These are phyloP conservation scores for Corythucha ciliata DNA, from an alignment of 2,888 invertebrate species.

Conservation along the genomic window DNA sequence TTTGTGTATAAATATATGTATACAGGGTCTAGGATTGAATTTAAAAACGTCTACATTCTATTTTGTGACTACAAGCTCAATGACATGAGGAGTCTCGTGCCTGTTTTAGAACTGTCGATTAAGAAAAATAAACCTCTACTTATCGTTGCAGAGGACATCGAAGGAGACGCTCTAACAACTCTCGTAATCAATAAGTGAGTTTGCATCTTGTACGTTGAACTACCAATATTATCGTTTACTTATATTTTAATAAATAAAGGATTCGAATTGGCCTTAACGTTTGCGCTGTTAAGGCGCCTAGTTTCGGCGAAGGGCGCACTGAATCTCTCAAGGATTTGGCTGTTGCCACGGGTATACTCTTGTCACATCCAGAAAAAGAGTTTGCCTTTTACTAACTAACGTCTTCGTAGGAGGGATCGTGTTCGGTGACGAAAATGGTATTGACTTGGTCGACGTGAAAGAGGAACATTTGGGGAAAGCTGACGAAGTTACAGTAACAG, in stretches of 20 bases:
- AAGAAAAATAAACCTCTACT: conserved; percentile 22
- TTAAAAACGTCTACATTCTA: conserved; percentile 23
- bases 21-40: conserved; percentile 25
- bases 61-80: conserved; percentile 26
- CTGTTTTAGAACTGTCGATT: conserved; percentile 22
- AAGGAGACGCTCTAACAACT: conserved; percentile 26
- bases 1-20: not conserved
- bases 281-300: conserved; percentile 28
- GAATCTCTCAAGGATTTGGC: conserved; percentile 28
- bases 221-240: not conserved
- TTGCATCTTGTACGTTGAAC: not conserved
- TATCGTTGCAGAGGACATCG: conserved; percentile 27
- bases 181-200: conserved; percentile 28
- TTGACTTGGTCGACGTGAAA: conserved; percentile 18
- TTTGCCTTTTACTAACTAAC: not conserved
- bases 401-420: conserved; percentile 23
- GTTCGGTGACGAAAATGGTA: conserved; percentile 24
- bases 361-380: not conserved
- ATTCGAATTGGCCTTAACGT: conserved; percentile 21
- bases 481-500: conserved; percentile 24
- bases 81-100: conserved; percentile 19
- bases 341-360: conserved; percentile 21
- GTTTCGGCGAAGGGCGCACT: conserved; percentile 27
- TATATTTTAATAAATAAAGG: not conserved
- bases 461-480: conserved; percentile 25